Evolutionary conservation across 1,140 invertebrate species (phyloP).

Genomic region (Drosophila pruinosa): DNA sequence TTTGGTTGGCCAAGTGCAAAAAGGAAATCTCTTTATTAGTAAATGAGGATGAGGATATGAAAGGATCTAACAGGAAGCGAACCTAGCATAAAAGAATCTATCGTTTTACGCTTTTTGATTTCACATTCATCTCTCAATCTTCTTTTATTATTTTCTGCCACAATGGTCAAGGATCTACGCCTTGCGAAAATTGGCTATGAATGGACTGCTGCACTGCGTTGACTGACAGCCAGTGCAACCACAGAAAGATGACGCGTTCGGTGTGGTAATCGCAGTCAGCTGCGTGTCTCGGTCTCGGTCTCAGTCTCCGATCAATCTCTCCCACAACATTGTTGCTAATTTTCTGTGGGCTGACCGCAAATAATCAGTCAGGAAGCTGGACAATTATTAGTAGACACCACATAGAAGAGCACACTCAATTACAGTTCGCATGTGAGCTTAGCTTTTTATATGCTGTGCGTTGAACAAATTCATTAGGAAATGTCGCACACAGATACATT

Average conservation of each 20-base stretch:
- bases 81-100: constrained; percentile 31
- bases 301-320: constrained; percentile 17
- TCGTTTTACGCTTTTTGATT: constrained; percentile 16
- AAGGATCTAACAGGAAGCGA: constrained; percentile 64
- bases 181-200: constrained; percentile 47
- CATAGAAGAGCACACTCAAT: neutral
- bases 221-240: constrained; percentile 29
- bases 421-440: constrained; percentile 18
- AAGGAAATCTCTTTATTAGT: constrained; percentile 73
- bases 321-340: constrained; percentile 69
- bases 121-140: neutral
- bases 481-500: constrained; percentile 21
- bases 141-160: constrained; percentile 22
- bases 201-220: constrained; percentile 7
- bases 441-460: neutral
- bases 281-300: constrained; percentile 8
- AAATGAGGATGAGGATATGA: constrained; percentile 24
- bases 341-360: constrained; percentile 68
- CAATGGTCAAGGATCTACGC: constrained; percentile 72
- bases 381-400: constrained; percentile 1
- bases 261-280: constrained; percentile 43
- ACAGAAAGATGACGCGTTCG: constrained; percentile 22
- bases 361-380: constrained; percentile 73
- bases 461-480: constrained; percentile 69
- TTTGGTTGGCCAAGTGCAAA: constrained; percentile 60